Evolutionary conservation across 2,113 vertebrate species (phyloP).

Genomic region (Bufo gargarizans): DNA sequence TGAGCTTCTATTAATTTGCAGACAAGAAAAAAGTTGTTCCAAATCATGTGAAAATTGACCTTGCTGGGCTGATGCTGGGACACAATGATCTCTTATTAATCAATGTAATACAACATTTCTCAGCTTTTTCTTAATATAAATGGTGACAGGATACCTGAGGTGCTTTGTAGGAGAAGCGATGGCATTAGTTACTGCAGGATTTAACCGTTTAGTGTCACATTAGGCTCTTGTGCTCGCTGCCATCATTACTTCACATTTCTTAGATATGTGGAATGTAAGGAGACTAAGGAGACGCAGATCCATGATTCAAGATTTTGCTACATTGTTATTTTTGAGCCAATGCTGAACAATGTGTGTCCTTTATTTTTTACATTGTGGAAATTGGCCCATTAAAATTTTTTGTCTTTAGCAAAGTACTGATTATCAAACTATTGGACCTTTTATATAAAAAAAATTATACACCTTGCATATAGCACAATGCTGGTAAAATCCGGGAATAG

Average conservation of each 20-base stretch:
- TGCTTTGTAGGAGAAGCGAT: neutral
- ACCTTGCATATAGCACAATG: neutral
- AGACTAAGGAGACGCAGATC: neutral
- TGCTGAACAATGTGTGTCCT: neutral
- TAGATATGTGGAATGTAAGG: neutral
- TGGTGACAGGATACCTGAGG: neutral
- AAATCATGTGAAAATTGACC: neutral
- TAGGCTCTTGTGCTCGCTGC: neutral
- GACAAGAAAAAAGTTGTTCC: neutral
- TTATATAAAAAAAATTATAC: neutral
- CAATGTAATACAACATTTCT: neutral
- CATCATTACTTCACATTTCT: neutral
- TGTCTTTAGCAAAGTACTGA: neutral
- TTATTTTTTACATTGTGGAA: neutral
- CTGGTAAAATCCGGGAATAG: neutral
- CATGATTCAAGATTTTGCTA: neutral
- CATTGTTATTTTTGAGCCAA: neutral
- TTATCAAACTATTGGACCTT: constrained; percentile 6
- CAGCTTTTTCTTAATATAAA: neutral
- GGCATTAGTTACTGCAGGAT: neutral
- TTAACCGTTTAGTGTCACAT: neutral
- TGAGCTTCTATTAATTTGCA: neutral
- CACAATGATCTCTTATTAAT: neutral
- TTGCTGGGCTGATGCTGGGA: neutral
- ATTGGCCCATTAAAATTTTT: constrained; percentile 16